These are phyloP conservation scores for Kobus ellipsiprymnus DNA, from an alignment of 2,113 vertebrate species.

Conservation along the genomic window DNA sequence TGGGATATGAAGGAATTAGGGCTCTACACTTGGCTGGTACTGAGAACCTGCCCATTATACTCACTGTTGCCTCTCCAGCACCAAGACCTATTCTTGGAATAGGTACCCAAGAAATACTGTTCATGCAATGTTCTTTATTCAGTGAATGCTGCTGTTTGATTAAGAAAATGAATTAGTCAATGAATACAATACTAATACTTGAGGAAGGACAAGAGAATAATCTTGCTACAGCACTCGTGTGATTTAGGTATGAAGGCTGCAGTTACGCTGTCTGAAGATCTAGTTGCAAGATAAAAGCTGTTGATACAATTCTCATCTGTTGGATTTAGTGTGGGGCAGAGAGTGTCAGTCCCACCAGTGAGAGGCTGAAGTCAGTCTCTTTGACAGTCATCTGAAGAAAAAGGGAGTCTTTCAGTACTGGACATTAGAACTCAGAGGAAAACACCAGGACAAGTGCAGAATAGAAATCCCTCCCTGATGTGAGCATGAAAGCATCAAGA, in stretches of 20 bases:
- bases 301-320: not conserved
- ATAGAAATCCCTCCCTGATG: not conserved
- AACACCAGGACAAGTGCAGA: not conserved
- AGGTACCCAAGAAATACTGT: not conserved
- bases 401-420: not conserved
- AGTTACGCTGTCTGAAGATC: not conserved
- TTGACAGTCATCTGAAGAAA: not conserved
- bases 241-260: not conserved
- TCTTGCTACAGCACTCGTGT: fast-evolving
- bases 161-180: not conserved
- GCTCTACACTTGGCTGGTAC: not conserved
- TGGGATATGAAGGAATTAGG: not conserved
- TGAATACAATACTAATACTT: not conserved
- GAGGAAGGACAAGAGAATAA: not conserved
- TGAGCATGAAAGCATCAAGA: not conserved
- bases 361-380: not conserved
- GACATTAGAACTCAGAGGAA: not conserved
- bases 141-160: not conserved
- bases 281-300: not conserved
- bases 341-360: no score
- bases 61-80: not conserved
- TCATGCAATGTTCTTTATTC: not conserved
- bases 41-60: not conserved
- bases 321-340: not conserved
- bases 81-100: not conserved